Percentiles rank a stretch among this genome's conserved stretches.
Conservation (phyloP, 2,113 vertebrate genomes). For the Poecilia latipinna region DNA sequence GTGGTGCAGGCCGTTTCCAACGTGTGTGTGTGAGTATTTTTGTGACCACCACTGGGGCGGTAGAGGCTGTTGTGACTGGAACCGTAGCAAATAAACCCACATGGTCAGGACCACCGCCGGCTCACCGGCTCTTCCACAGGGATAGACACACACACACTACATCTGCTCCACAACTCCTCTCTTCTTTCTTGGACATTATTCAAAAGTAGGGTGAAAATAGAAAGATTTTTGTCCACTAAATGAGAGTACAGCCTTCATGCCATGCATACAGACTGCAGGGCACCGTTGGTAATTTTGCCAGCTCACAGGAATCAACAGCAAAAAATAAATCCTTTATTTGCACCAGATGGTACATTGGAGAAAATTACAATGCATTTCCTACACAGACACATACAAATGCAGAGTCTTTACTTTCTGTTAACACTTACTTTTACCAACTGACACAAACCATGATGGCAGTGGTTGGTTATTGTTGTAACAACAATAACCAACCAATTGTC, state of each 20-base stretch:
- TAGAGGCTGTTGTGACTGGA: conserved; percentile 58
- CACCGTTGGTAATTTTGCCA: conserved; percentile 33
- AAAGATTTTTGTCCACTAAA: not conserved
- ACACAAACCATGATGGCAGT: not conserved
- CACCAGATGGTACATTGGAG: conserved; percentile 3
- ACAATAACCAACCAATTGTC: too few species aligned
- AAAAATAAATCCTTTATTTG: not conserved
- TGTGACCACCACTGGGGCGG: conserved; percentile 42
- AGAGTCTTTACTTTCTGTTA: not conserved
- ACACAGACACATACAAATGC: not conserved
- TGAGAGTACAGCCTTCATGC: not conserved
- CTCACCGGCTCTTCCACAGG: conserved; percentile 1
- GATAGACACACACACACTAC: not conserved
- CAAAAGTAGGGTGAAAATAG: not conserved
- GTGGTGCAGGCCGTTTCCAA: conserved; percentile 53
- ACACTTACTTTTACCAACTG: not conserved
- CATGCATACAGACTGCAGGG: conserved; percentile 31
- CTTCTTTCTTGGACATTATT: not conserved
- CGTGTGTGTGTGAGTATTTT: conserved; percentile 18
- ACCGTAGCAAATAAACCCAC: conserved; percentile 33
- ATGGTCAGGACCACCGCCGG: conserved; percentile 43
- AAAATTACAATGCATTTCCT: conserved; percentile 33
- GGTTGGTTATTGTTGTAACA: not conserved
- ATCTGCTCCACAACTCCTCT: not conserved
- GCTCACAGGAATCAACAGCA: not conserved